Conservation (phyloP, 2,888 invertebrate species). For the Bugulina stolonifera region DNA sequence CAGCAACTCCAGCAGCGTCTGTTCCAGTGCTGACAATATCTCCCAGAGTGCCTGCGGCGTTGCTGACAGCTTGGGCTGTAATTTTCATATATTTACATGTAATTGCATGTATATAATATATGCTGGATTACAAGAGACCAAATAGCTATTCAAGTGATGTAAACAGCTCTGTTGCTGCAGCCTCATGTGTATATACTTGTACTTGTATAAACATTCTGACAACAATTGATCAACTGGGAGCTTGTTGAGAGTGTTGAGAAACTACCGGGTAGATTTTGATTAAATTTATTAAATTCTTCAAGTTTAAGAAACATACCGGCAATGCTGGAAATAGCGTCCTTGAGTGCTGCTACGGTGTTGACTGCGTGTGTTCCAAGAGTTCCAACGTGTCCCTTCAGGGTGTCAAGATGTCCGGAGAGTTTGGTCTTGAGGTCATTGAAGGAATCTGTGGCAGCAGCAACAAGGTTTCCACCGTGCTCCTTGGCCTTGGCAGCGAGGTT, state of each 20-base stretch:
- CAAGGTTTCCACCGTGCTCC: slow-evolving; percentile 4
- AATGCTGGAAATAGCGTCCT: slow-evolving; percentile 10
- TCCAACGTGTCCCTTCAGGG: slow-evolving; percentile 14
- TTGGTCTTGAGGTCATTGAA: slow-evolving; percentile 17
- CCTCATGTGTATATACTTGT: no score
- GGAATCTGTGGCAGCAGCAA: neutral
- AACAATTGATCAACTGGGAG: no score
- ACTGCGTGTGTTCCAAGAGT: slow-evolving; percentile 10
- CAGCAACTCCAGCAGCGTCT: neutral
- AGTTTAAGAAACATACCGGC: no score
- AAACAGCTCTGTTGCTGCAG: no score
- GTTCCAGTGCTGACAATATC: neutral
- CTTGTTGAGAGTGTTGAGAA: no score
- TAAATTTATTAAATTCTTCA: no score
- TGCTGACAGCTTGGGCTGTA: neutral
- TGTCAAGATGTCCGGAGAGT: slow-evolving; percentile 2
- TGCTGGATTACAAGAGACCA: no score
- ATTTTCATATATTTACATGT: no score
- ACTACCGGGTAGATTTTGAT: no score
- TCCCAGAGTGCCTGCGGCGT: neutral
- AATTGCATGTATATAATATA: no score
- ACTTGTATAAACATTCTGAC: no score
- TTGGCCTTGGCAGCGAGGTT: neutral
- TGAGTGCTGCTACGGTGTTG: neutral
- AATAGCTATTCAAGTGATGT: no score